Base-by-base conservation (phyloP, 1,140 invertebrate species). In the Anthonomus grandis region DNA sequence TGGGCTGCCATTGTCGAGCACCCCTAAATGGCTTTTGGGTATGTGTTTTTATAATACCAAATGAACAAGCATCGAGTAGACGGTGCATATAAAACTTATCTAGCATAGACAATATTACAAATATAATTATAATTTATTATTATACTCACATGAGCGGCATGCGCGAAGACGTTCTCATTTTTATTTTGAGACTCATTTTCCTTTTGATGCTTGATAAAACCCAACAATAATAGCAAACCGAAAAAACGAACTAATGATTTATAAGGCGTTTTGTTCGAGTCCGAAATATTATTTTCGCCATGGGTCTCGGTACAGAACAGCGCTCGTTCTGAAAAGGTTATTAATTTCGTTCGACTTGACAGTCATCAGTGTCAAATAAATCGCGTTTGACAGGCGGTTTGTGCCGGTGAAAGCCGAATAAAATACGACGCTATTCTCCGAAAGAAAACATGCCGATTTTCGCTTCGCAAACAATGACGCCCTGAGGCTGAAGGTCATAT, bases 281-380 rank as follows among this genome's bases (percentile, higher is more conserved):
- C n/a, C 46, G 46, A 48, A 48, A 37, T 48, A 22, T 48, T 48
- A 44, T 44, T 44, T 44, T 23, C 24, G 41, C 21, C 34, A 37
- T 34, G 31, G 31, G 10, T n/a, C 46, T 22, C 46, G 24, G 46
- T n/a, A n/a, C n/a, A n/a, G n/a, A n/a, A n/a, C 46, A 15, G 46
- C 13, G 46, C 34, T 23, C 8, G n/a, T n/a, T 48, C 23, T 48
- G 46, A 48, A 48, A 48, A 48, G 46, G 46, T 48, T 48, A 48
- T 48, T 48, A 48, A 48, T 48, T 48, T 15, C 23, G 46, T 48
- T 48, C 34, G 34, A 48, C 46, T 48, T 48, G 46, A 48, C 46
- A 48, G 24, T 48, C 46, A 48, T 48, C 46, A 22, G 4, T 19
- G 34, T 48, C 23, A 44, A 44, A 44, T 44, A 44, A 44, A 44